Evolutionary conservation across 2,113 vertebrate genomes (phyloP), one percentile per base, ranked within the genome.

Genomic region (Erinaceus europaeus): DNA sequence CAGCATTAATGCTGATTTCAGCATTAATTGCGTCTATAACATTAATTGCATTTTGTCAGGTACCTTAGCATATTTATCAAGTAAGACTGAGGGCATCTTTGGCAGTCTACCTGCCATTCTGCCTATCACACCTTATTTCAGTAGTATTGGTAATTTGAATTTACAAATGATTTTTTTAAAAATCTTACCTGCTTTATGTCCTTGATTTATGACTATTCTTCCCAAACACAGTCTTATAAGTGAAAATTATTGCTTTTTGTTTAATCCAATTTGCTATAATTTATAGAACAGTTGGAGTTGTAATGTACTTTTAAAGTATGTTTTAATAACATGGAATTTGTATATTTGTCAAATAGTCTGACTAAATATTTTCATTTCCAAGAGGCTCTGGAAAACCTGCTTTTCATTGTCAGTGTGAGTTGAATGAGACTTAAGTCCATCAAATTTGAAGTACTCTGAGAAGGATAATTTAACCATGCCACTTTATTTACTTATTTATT

Each of bases 311-410:
- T 77, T 17, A 77, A 75, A 48, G 55, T 81, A 62, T 78, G 29
- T 65, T 87, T 86, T 90, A 93, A 71, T 93, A 91, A 61, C 90
- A 86, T 86, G 40, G 81, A 44, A 83, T 79, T 84, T 80, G 52
- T 57, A 17, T 89, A 62, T 64, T 86, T 86, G 32, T 85, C 34
- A 81, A 84, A 76, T 46, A 76, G 11, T 23, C 29, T 74, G 17
- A 65, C 17, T 81, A 72, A 84, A 82, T 90, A 83, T 77, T 92
- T 92, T 92, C 32, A 86, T 93, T 89, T 55, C 79, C 84, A 34
- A 40, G 11, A 78, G 2, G 36, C 65, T 67, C 65, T 91, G 52
- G 34, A 64, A 90, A 86, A 68, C 72, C 52, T 64, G 9, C 29
- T 88, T 84, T 90, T 87, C 53, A 79, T 84, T 89, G 65, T 94